Conservation (phyloP, 2,797 vertebrate species). For the Anas acuta region DNA sequence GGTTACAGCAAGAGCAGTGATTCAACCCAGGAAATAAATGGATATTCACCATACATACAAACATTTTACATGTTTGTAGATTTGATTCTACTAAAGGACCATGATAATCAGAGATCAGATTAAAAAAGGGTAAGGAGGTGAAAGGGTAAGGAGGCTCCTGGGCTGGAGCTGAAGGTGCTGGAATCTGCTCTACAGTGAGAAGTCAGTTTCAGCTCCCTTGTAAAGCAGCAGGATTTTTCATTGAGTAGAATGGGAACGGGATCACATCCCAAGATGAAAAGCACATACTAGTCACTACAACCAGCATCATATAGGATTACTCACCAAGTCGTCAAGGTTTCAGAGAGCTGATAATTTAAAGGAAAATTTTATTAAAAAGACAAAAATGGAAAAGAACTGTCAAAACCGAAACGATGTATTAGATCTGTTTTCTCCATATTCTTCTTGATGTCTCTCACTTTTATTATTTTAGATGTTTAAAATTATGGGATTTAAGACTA, state of each 20-base stretch:
- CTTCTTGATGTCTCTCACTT: too few species aligned
- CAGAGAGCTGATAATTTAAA: background rate
- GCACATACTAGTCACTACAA: background rate
- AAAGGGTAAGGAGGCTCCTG: background rate
- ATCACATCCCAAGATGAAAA: background rate
- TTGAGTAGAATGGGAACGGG: background rate
- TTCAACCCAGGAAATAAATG: background rate
- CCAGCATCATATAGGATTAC: background rate
- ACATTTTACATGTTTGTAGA: background rate
- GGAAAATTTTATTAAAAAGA: background rate
- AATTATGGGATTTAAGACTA: too few species aligned
- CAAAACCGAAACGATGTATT: too few species aligned
- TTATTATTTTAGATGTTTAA: too few species aligned
- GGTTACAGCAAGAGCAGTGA: background rate
- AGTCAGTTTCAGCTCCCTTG: background rate
- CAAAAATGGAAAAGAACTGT: too few species aligned
- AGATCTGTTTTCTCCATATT: too few species aligned
- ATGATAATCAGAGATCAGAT: background rate
- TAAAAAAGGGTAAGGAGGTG: background rate
- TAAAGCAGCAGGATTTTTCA: background rate
- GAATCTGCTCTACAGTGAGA: background rate
- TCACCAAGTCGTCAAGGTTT: background rate
- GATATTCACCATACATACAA: background rate
- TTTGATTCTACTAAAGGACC: background rate
- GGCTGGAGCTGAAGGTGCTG: background rate